Evolutionary conservation across 1,140 invertebrate species (phyloP).

Genomic region (Radopholus similis): DNA sequence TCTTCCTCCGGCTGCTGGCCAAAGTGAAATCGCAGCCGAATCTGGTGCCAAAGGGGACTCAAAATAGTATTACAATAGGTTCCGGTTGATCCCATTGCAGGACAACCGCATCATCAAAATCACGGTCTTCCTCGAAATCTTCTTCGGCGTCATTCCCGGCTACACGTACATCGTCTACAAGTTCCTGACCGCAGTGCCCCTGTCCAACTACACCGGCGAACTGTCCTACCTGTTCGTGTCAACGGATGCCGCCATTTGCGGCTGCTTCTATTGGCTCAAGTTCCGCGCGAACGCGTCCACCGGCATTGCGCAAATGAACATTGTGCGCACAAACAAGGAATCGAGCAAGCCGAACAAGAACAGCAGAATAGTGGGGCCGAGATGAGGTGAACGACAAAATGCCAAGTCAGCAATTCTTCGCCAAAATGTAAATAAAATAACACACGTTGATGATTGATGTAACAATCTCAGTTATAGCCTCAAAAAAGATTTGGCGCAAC

Average conservation of each 20-base stretch:
- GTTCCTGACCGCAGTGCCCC: background rate
- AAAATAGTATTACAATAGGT: background rate
- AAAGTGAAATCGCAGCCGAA: too few species aligned
- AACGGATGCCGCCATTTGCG: background rate
- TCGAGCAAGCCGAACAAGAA: too few species aligned
- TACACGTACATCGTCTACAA: background rate
- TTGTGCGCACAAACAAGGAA: too few species aligned
- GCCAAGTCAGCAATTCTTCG: too few species aligned
- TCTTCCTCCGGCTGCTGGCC: background rate
- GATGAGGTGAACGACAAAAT: too few species aligned
- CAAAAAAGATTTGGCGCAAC: too few species aligned
- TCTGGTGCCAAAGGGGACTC: background rate
- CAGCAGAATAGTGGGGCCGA: too few species aligned
- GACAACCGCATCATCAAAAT: slow-evolving; percentile 5
- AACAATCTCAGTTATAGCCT: too few species aligned
- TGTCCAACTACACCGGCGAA: background rate
- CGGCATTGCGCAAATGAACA: too few species aligned
- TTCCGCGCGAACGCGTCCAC: too few species aligned
- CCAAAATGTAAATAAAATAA: too few species aligned
- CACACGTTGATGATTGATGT: too few species aligned
- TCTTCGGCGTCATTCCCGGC: slow-evolving; percentile 1
- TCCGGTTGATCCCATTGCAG: background rate
- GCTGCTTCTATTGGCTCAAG: background rate
- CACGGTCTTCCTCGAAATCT: slow-evolving; percentile 4
- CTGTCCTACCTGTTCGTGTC: background rate